Evolutionary conservation across 2,797 vertebrate species (phyloP).

Genomic region (Podargus strigoides): DNA sequence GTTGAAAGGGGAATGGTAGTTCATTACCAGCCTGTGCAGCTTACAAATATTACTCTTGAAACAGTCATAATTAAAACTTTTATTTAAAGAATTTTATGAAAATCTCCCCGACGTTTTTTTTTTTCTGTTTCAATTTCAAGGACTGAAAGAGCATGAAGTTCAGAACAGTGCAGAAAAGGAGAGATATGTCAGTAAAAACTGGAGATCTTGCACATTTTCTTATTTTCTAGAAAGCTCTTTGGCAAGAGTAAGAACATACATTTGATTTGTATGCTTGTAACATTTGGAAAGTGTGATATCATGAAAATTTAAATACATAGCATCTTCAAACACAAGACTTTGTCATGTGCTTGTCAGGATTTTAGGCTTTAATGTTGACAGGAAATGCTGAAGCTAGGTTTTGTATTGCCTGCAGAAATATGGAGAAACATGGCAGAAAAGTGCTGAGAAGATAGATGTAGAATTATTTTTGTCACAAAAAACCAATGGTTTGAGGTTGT

Average conservation of each 20-base stretch:
- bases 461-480: neutral
- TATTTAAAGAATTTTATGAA: neutral
- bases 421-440: neutral
- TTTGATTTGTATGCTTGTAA: constrained; percentile 44
- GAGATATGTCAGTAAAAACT: neutral
- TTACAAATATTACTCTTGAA: neutral
- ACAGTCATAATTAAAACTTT: neutral
- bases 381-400: constrained; percentile 35
- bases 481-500: neutral
- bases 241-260: neutral
- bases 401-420: constrained; percentile 33
- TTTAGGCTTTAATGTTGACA: constrained; percentile 43
- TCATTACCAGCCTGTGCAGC: neutral
- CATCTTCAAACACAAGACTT: constrained; percentile 34
- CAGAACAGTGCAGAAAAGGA: neutral
- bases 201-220: constrained; percentile 1
- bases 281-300: constrained; percentile 55
- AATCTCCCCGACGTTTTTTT: neutral
- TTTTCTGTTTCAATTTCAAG: neutral
- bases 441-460: neutral
- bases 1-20: neutral
- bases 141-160: neutral
- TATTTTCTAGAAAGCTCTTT: constrained; percentile 1
- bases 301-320: constrained; percentile 56
- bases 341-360: constrained; percentile 53